phyloP scores from a whole-genome alignment of 2,113 vertebrate genomes.

The Colaptes auratus region DNA sequence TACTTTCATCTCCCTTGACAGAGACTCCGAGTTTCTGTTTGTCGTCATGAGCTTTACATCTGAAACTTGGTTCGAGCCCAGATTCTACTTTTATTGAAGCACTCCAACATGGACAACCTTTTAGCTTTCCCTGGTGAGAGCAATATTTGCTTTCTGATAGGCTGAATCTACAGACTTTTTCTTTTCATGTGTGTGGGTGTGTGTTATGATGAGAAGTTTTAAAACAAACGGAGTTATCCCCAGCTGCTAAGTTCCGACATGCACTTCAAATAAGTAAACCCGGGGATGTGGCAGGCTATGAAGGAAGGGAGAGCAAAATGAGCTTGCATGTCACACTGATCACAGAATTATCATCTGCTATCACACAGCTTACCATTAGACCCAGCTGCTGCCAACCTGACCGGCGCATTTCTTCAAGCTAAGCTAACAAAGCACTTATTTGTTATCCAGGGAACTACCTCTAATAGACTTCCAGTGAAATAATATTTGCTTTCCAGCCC shows the following conservation, averaged over 20 bases:
- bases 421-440: conserved; percentile 84
- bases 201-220: conserved; percentile 74
- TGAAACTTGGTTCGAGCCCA: conserved; percentile 1
- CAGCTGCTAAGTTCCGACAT: conserved; percentile 83
- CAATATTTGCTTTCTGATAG: conserved; percentile 84
- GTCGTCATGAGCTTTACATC: neutral
- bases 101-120: conserved; percentile 63
- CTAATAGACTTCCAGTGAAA: conserved; percentile 85
- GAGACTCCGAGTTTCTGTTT: neutral
- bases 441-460: conserved; percentile 78
- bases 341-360: conserved; percentile 72
- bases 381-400: conserved; percentile 80
- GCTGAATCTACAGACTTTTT: conserved; percentile 74
- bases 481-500: conserved; percentile 86
- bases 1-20: neutral
- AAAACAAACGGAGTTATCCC: conserved; percentile 75
- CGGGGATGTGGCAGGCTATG: neutral
- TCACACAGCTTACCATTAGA: conserved; percentile 70
- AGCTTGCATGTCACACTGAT: conserved; percentile 33
- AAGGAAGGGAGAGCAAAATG: conserved; percentile 35
- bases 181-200: neutral
- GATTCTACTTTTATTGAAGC: conserved; percentile 2
- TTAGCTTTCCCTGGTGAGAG: conserved; percentile 41
- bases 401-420: conserved; percentile 73
- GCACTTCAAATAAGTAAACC: conserved; percentile 78